A percentile compares a stretch with the other conserved stretches of the same genome.
Evolutionary conservation across 2,797 vertebrate species (phyloP).

Genomic region (Staurois parvus): DNA sequence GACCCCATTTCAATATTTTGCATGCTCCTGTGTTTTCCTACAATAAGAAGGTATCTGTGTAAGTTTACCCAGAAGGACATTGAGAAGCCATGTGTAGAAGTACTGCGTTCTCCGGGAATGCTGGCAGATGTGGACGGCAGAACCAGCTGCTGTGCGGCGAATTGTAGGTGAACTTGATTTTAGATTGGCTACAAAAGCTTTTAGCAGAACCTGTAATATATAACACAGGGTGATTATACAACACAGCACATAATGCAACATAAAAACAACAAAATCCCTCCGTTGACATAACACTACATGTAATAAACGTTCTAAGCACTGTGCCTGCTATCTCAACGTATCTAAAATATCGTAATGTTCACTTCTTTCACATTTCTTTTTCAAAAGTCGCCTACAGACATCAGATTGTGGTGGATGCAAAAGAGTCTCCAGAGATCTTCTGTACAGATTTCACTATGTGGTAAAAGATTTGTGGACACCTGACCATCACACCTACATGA

Average conservation of each 20-base stretch:
- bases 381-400: no score
- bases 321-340: no score
- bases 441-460: no score
- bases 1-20: neutral
- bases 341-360: no score
- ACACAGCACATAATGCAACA: neutral
- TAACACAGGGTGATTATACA: neutral
- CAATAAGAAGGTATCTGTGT: no score
- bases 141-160: slow-evolving; percentile 90
- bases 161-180: slow-evolving; percentile 93
- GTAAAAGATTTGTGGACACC: no score
- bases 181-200: slow-evolving; percentile 92
- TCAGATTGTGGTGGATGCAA: no score
- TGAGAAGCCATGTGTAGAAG: slow-evolving; percentile 97
- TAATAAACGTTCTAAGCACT: no score
- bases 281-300: no score
- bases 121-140: slow-evolving; percentile 91
- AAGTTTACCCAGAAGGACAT: slow-evolving; percentile 88
- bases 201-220: slow-evolving; percentile 84
- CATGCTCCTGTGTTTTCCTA: neutral
- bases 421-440: no score
- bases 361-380: no score
- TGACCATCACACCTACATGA: no score
- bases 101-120: slow-evolving; percentile 90
- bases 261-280: neutral